Conservation (phyloP, 2,797 vertebrate genomes). For the Tenualosa ilisha region DNA sequence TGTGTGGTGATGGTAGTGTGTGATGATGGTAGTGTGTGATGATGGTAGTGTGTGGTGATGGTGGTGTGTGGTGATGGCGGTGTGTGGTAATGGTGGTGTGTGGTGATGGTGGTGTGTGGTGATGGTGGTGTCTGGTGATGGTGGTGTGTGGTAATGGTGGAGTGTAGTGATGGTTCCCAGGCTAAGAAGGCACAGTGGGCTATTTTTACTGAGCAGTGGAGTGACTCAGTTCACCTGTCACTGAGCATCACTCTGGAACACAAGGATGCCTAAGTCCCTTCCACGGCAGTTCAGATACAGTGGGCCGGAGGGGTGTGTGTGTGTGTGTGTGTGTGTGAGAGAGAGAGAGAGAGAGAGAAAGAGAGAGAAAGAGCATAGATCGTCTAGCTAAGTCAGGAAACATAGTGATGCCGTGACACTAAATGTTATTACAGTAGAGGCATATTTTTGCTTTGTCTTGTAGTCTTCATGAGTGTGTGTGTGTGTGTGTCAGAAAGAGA, state of each 20-base stretch:
- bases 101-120: too few relatives aligned
- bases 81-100: too few relatives aligned
- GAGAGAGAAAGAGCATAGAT: too few relatives aligned
- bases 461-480: not conserved
- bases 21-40: too few relatives aligned
- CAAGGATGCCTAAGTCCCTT: conserved; percentile 9
- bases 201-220: conserved; percentile 28
- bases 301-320: conserved; percentile 22
- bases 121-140: not conserved
- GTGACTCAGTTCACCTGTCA: conserved; percentile 36
- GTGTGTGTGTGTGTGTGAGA: not conserved
- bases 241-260: conserved; percentile 26
- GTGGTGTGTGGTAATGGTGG: too few relatives aligned
- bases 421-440: too few relatives aligned
- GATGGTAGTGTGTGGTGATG: too few relatives aligned
- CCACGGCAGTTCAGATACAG: not conserved
- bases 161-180: not conserved
- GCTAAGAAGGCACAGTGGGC: not conserved
- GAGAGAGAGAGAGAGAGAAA: too few relatives aligned
- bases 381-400: too few relatives aligned
- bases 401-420: too few relatives aligned
- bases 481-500: not conserved
- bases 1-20: too few relatives aligned
- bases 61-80: too few relatives aligned
- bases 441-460: not conserved